These are phyloP conservation scores for Myiozetetes cayanensis DNA, from an alignment of 2,113 vertebrate species.

Conservation along the genomic window DNA sequence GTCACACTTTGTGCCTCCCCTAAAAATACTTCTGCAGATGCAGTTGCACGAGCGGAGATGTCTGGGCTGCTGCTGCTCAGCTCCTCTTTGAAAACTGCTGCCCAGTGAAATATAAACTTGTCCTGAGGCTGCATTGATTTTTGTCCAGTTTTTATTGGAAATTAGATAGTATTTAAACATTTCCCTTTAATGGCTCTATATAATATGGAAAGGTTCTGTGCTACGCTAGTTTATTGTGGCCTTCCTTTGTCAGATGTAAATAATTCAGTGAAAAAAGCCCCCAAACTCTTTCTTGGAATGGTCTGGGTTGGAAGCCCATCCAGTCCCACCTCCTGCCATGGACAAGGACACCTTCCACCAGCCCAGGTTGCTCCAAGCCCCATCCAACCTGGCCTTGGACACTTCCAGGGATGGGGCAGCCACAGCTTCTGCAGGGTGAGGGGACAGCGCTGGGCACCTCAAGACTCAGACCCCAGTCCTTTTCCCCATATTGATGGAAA, in stretches of 20 bases:
- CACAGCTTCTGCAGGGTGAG: neutral
- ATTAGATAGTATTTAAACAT: conserved; percentile 4
- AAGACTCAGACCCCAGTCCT: neutral
- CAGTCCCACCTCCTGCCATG: neutral
- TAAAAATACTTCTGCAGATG: neutral
- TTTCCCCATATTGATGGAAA: neutral
- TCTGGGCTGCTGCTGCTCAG: neutral
- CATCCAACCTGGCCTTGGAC: neutral
- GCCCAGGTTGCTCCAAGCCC: neutral
- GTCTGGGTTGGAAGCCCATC: neutral
- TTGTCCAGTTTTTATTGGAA: neutral
- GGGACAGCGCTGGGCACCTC: accelerated
- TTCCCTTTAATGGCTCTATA: neutral
- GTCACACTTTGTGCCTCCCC: accelerated
- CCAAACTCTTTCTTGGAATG: neutral
- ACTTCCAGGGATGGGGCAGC: neutral
- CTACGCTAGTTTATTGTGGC: neutral
- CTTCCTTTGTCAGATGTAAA: neutral
- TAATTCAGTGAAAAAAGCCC: neutral
- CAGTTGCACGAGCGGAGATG: neutral
- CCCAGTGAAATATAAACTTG: neutral
- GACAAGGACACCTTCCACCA: neutral
- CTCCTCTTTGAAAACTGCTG: neutral
- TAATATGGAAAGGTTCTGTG: neutral
- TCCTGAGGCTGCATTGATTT: neutral